Evolutionary conservation across 2,113 vertebrate genomes (phyloP).

Genomic region (Monopterus albus): DNA sequence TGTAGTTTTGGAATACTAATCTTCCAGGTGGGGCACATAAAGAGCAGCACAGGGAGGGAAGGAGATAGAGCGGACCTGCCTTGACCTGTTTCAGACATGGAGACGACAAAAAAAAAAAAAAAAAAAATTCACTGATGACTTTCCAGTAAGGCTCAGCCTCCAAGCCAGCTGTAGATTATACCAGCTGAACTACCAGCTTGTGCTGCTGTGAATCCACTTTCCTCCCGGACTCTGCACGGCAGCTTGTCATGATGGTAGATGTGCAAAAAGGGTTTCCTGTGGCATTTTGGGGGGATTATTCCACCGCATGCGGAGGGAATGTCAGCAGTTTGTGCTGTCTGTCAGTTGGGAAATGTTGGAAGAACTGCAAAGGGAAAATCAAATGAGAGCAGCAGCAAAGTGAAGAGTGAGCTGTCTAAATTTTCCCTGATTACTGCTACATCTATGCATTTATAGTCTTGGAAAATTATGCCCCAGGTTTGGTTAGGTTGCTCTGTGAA

Average conservation of each 20-base stretch:
- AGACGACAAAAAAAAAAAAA: constrained; percentile 64
- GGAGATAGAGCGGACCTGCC: constrained; percentile 74
- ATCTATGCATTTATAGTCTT: constrained; percentile 27
- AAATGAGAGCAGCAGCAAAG: constrained; percentile 52
- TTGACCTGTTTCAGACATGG: constrained; percentile 81
- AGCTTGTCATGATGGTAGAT: constrained; percentile 39
- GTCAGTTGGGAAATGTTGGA: constrained; percentile 55
- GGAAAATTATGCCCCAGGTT: constrained; percentile 27
- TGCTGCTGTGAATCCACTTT: constrained; percentile 29
- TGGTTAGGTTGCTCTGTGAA: constrained; percentile 24
- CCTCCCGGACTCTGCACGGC: constrained; percentile 18
- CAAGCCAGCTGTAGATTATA: constrained; percentile 61
- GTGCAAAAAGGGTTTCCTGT: constrained; percentile 42
- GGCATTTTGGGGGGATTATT: constrained; percentile 47
- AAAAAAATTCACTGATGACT: constrained; percentile 70
- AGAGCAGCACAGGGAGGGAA: constrained; percentile 62
- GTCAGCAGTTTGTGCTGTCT: constrained; percentile 54
- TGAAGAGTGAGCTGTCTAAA: constrained; percentile 41
- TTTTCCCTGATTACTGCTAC: constrained; percentile 45
- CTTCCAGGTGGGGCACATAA: constrained; percentile 81
- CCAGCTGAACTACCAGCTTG: constrained; percentile 55
- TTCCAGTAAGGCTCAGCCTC: constrained; percentile 72
- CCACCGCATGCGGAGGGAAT: constrained; percentile 51
- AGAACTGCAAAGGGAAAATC: constrained; percentile 55
- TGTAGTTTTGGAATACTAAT: constrained; percentile 68